phyloP scores from a whole-genome alignment of 2,888 invertebrate species.

The Brachylomia viminalis region DNA sequence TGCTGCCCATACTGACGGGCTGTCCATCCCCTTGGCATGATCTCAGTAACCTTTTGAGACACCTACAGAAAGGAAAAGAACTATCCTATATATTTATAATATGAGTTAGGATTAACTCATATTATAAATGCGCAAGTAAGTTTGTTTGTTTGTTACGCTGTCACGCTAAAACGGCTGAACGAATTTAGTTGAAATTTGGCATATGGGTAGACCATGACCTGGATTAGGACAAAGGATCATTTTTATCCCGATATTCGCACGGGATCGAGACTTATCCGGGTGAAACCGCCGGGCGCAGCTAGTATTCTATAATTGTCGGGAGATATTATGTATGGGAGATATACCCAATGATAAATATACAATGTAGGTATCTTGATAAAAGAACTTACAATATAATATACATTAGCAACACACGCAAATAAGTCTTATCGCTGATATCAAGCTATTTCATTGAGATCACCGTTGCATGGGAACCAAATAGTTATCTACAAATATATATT shows the following conservation, averaged over 20 bases:
- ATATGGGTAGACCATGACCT: too few species aligned
- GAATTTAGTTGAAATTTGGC: too few species aligned
- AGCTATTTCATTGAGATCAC: neutral
- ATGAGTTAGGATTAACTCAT: too few species aligned
- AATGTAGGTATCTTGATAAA: neutral
- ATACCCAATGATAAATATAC: neutral
- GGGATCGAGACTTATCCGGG: too few species aligned
- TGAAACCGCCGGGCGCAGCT: too few species aligned
- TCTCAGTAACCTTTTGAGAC: neutral
- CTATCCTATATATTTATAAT: too few species aligned
- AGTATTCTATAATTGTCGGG: neutral
- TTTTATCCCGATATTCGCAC: too few species aligned
- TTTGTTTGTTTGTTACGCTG: too few species aligned
- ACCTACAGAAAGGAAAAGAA: neutral
- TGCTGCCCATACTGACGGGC: neutral
- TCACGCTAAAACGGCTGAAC: too few species aligned
- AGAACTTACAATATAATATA: neutral
- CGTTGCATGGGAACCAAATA: conserved; percentile 5
- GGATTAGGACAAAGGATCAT: too few species aligned
- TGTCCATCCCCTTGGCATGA: neutral
- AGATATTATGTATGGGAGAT: too few species aligned
- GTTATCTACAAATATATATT: neutral
- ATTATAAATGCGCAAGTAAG: too few species aligned
- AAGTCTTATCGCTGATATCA: conserved; percentile 5
- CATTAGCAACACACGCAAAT: neutral